Base-by-base conservation (phyloP, 2,797 vertebrate genomes). In the Sardinella longiceps region DNA sequence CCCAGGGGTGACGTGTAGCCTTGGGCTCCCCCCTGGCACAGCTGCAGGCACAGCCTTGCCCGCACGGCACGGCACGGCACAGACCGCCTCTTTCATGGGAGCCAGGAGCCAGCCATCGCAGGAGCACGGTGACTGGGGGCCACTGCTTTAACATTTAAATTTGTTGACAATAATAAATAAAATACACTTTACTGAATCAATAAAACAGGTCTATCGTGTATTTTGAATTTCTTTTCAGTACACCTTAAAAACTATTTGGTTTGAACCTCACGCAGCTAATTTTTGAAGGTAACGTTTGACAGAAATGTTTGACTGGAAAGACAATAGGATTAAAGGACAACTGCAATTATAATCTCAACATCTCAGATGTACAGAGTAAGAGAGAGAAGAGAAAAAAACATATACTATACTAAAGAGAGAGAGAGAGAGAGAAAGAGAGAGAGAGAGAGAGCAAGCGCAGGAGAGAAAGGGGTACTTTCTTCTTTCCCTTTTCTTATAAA, bases 31-130 rank as follows among this genome's bases (percentile, higher is more conserved):
- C 48, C 81, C 48, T 15, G 48, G 84, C 81, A 86, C 86, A 85
- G 91, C 91, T 84, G 86, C 82, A 56, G 91, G 74, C 90, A 87
- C 83, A 87, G 82, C 85, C 84, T 84, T 88, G 86, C 84, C 70
- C 25, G 5, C 33, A 5, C 37, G 30, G 15, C 51, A 33, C 37
- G 33, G 3, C n/a, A n/a, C n/a, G n/a, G n/a, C n/a, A n/a, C n/a
- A n/a, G n/a, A n/a, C n/a, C n/a, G n/a, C n/a, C 37, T 39, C 70
- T 77, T 43, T 77, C 20, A 77, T 23, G 33, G 70, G 33, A 43
- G 18, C 70, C n/a, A n/a, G n/a, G n/a, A n/a, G n/a, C n/a, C n/a
- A n/a, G n/a, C n/a, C 70, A 77, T 37, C 37, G 18, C 18, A 43
- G 70, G 18, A 77, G 70, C 18, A 84, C 80, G 28, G 56, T 45